Evolutionary conservation across 2,888 invertebrate species (phyloP).

Genomic region (Macroteleia sp.): DNA sequence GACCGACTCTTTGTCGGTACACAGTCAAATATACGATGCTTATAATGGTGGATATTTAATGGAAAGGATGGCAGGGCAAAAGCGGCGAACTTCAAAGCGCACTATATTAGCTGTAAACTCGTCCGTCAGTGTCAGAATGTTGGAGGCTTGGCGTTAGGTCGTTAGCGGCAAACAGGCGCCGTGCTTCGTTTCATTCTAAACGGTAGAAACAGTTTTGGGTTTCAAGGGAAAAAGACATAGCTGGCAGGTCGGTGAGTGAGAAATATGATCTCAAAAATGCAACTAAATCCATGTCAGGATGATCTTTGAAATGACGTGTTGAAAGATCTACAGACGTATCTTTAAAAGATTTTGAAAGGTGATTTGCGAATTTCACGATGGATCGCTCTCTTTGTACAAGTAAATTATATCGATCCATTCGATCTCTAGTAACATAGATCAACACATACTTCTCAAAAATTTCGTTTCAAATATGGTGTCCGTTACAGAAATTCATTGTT

Average conservation of each 20-base stretch:
- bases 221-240: slow-evolving; percentile 49
- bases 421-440: background rate
- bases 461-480: no score
- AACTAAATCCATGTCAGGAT: slow-evolving; percentile 53
- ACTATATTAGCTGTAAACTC: slow-evolving; percentile 82
- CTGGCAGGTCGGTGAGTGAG: slow-evolving; percentile 37
- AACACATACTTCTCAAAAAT: no score
- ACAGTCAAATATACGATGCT: slow-evolving; percentile 48
- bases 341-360: slow-evolving; percentile 30
- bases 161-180: slow-evolving; percentile 76
- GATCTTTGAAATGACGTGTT: slow-evolving; percentile 45
- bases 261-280: slow-evolving; percentile 54
- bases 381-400: slow-evolving; percentile 18
- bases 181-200: slow-evolving; percentile 63
- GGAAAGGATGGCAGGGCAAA: slow-evolving; percentile 66
- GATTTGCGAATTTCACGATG: slow-evolving; percentile 49
- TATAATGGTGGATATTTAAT: slow-evolving; percentile 60
- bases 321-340: slow-evolving; percentile 36
- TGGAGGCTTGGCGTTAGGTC: slow-evolving; percentile 77
- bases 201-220: slow-evolving; percentile 61
- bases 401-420: slow-evolving; percentile 19
- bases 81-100: slow-evolving; percentile 80
- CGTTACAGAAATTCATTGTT: no score
- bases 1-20: slow-evolving; percentile 61
- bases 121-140: slow-evolving; percentile 83